Base-by-base conservation (phyloP, 2,888 invertebrate genomes). In the Toxonevra muliebris region DNA sequence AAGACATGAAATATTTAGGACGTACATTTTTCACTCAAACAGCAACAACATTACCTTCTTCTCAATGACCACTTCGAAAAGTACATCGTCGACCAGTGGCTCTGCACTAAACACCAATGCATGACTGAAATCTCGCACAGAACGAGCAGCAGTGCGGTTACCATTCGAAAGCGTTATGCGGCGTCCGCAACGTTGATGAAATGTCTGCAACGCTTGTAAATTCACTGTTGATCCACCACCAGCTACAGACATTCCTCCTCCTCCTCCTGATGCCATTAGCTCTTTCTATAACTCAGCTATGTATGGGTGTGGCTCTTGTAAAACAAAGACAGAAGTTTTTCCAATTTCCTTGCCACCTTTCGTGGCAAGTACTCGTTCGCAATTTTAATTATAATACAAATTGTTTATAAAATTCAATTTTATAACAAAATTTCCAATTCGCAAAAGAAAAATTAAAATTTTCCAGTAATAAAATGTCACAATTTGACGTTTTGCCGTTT, bases 41-140 rank as follows among this genome's bases (percentile, higher is more conserved):
- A 57, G 13, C 42, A 10, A 17, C 15, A 15, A 20, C 13, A 5
- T 54, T 86, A 96, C 96, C 91, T 95, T 96, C 86, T 92, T 91
- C 82, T 95, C 95, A 79, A 96, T 92, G 78, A 91, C 90, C 72
- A 96, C 91, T 88, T 95, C 94, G 83, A 96, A 96, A 66, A 94
- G 86, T 71, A 92, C 89, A 87, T 95, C 93, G 83, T 94, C 93
- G 70, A 88, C 86, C 41, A 96, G 86, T 4, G 95, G 93, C 76
- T 93, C 91, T 7, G 91, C 90, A 78, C 94, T 93, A 74, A 96
- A 88, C 40, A 95, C 94, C 73, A 96, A 86, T n/a, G 95, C 95
- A 86, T 94, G 92, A 85, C 95, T 94, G 81, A 93, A 95, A 82
- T 94, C 94, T 65, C 92, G 90, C 77, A 91, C 90, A 81, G 91